Evolutionary conservation across 2,113 vertebrate genomes (phyloP).

Genomic region (Triplophysa siluroides): DNA sequence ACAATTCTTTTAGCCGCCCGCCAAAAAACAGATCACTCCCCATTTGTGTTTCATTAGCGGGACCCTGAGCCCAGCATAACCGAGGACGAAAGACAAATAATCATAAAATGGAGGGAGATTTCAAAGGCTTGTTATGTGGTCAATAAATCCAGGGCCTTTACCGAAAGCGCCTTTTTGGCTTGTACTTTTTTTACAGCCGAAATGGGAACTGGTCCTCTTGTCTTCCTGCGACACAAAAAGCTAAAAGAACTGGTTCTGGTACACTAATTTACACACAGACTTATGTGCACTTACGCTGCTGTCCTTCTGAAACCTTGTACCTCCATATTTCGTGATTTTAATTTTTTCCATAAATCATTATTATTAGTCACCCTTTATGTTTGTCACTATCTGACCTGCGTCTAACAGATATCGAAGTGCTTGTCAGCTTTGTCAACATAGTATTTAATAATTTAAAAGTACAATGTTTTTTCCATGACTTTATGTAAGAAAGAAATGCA

Average conservation of each 20-base stretch:
- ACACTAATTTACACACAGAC: slow-evolving; percentile 54
- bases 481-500: slow-evolving; percentile 49
- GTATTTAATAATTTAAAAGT: too few species aligned
- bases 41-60: slow-evolving; percentile 73
- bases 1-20: slow-evolving; percentile 42
- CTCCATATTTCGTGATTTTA: too few species aligned
- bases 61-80: slow-evolving; percentile 49
- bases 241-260: slow-evolving; percentile 43
- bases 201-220: slow-evolving; percentile 57
- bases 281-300: neutral
- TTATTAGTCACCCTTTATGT: too few species aligned
- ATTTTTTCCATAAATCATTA: too few species aligned
- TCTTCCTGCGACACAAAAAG: slow-evolving; percentile 33
- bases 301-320: too few species aligned
- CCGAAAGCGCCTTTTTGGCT: slow-evolving; percentile 29
- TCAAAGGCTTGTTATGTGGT: slow-evolving; percentile 64
- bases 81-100: slow-evolving; percentile 65
- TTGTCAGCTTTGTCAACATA: too few species aligned
- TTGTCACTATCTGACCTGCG: too few species aligned
- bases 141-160: slow-evolving; percentile 61
- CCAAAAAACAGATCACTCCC: slow-evolving; percentile 57
- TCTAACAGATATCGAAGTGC: too few species aligned
- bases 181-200: slow-evolving; percentile 43
- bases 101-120: slow-evolving; percentile 49
- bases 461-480: neutral